phyloP scores from a whole-genome alignment of 2,113 vertebrate genomes.

The Forbesichthys papilliferus region DNA sequence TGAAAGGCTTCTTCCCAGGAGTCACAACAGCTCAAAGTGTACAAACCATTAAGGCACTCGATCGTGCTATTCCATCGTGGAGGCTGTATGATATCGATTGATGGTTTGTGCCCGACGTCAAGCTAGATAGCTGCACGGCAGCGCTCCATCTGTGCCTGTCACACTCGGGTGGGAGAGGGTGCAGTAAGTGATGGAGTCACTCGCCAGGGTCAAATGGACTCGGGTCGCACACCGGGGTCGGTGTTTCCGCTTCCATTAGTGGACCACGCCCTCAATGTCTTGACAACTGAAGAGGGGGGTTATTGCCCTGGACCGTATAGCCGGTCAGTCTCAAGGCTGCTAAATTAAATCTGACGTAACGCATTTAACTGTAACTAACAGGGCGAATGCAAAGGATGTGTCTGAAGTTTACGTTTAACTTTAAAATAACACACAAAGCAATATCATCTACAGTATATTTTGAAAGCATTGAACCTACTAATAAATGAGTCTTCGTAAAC shows the following conservation, averaged over 20 bases:
- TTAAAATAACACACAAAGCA: not conserved
- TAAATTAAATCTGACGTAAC: too few relatives aligned
- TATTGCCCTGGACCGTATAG: not conserved
- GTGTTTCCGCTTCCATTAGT: constrained; percentile 41
- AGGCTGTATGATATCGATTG: constrained; percentile 25
- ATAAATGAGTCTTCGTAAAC: too few relatives aligned
- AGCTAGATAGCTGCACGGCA: constrained; percentile 1
- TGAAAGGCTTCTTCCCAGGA: too few relatives aligned
- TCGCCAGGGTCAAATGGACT: constrained; percentile 35
- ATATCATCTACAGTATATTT: not conserved
- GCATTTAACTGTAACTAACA: too few relatives aligned
- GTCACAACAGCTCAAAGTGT: too few relatives aligned
- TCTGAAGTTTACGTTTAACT: not conserved
- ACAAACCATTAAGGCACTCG: not conserved
- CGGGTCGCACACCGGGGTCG: constrained; percentile 28
- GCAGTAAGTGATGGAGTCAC: constrained; percentile 31
- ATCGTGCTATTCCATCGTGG: not conserved
- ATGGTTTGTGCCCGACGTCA: constrained; percentile 4
- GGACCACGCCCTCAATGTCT: constrained; percentile 22
- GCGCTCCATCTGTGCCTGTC: constrained; percentile 24
- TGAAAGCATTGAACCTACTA: too few relatives aligned
- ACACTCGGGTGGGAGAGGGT: constrained; percentile 11
- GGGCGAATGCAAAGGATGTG: not conserved
- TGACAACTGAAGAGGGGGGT: constrained; percentile 3
- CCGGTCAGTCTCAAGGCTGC: too few relatives aligned